Base-by-base conservation (phyloP, 23 tunicate genomes). In the Botrylloides violaceus region DNA sequence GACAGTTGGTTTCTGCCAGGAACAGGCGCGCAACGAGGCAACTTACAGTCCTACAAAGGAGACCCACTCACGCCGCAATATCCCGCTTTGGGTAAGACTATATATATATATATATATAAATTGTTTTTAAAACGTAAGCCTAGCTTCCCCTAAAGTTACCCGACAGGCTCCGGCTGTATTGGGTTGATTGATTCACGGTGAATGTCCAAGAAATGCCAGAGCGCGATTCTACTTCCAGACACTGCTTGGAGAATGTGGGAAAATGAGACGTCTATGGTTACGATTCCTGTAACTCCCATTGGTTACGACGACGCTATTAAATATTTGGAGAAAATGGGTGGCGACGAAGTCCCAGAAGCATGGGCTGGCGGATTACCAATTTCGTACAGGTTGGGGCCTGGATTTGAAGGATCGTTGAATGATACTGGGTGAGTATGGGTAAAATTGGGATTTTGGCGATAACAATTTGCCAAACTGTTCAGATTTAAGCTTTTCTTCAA, bases 21-120 rank as follows among this genome's bases (percentile, higher is more conserved):
- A n/a, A 84, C 92, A 9, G 92, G 92, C 23, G 92, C 71, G 6
- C 92, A 84, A 65, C 63, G 92, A 53, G 92, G 92, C 34, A 78
- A 77, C 32, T 49, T 84, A n/a, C 75, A 77, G 63, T 19, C 49
- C 21, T 78, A 63, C 49, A 72, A 64, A 26, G 92, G 92, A 2
- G 92, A 84, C 32, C 92, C 92, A 21, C 36, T 58, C 33, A 84
- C 92, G 4, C 92, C 92, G 34, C 83, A 84, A 35, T 84, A 84
- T 62, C 92, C 92, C 2, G 76, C 92, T 2, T 73, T 84, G 34
- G 35, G 92, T 78, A 84, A 32, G 82, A 25, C 12, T 43, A n/a
- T 59, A 5, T 59, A 12, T 6, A 59, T 12, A 62, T 12, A 31
- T 78, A 50, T 26, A 19, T 5, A 61, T 32, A n/a, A 20, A 12